phyloP scores from a whole-genome alignment of 2,888 invertebrate genomes.

The Thelaira solivaga region DNA sequence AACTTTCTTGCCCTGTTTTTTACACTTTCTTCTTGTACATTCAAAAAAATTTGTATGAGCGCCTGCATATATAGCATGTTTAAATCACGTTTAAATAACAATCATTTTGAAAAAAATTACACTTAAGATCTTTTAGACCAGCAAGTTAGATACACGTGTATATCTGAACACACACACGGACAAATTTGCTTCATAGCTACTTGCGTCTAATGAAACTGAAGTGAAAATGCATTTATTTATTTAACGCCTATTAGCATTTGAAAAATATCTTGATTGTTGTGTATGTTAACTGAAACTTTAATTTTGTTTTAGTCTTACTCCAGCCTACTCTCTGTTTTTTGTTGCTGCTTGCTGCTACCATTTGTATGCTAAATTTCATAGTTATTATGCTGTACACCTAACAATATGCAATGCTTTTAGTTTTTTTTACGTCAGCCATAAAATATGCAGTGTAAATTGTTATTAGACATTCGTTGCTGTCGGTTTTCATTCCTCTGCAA shows the following conservation, averaged over 20 bases:
- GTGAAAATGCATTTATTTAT: slow-evolving; percentile 54
- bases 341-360: background rate
- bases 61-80: too few relatives aligned
- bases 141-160: background rate
- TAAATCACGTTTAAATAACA: background rate
- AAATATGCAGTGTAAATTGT: slow-evolving; percentile 59
- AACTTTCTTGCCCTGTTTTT: too few relatives aligned
- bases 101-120: background rate
- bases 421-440: slow-evolving; percentile 44
- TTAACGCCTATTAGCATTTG: slow-evolving; percentile 54
- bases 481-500: background rate
- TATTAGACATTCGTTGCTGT: slow-evolving; percentile 36
- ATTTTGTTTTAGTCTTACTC: background rate
- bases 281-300: background rate
- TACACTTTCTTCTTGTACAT: slow-evolving; percentile 1
- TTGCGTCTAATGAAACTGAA: background rate
- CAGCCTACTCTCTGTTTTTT: background rate
- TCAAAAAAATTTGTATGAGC: too few relatives aligned
- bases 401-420: slow-evolving; percentile 41
- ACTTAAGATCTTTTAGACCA: slow-evolving; percentile 14
- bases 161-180: background rate
- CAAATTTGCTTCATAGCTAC: background rate
- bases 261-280: slow-evolving; percentile 54
- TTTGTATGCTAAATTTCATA: slow-evolving; percentile 28
- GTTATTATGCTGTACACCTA: slow-evolving; percentile 36